These are phyloP conservation scores for Archips xylosteana DNA, from an alignment of 2,888 invertebrate genomes.

Conservation along the genomic window DNA sequence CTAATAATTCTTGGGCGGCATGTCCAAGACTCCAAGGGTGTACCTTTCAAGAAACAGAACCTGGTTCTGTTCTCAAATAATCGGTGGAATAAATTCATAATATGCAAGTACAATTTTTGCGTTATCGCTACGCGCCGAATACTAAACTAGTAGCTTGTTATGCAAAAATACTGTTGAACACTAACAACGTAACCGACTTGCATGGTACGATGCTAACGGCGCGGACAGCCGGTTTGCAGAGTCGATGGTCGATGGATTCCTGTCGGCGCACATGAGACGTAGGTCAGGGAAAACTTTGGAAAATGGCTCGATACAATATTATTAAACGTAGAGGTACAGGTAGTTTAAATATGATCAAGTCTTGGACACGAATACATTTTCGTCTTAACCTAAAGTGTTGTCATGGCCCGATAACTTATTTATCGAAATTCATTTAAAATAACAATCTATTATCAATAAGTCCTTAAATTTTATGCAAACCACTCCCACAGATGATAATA, in stretches of 20 bases:
- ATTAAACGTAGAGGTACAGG: constrained; percentile 12
- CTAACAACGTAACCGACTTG: not conserved
- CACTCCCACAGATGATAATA: constrained; percentile 75
- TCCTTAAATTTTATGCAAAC: constrained; percentile 78
- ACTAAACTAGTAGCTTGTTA: not conserved
- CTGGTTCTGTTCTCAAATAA: constrained; percentile 77
- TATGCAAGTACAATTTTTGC: constrained; percentile 9
- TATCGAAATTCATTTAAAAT: constrained; percentile 74
- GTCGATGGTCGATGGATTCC: not conserved
- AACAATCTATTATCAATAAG: constrained; percentile 71
- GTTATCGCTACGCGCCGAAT: not conserved
- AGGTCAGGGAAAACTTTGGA: constrained; percentile 6
- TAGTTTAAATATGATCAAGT: constrained; percentile 53
- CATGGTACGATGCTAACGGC: not conserved
- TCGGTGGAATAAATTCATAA: constrained; percentile 69
- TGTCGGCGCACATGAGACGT: not conserved
- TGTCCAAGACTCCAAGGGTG: constrained; percentile 57
- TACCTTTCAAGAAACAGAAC: constrained; percentile 68
- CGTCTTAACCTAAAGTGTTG: constrained; percentile 73
- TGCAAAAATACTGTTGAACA: not conserved
- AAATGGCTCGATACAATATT: constrained; percentile 25
- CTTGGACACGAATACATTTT: constrained; percentile 73
- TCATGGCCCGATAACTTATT: constrained; percentile 82
- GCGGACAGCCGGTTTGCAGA: not conserved
- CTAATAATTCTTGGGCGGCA: constrained; percentile 63